Percentiles rank a stretch among this genome's conserved stretches.
Evolutionary conservation across 2,113 vertebrate genomes (phyloP).

Genomic region (Puma concolor): DNA sequence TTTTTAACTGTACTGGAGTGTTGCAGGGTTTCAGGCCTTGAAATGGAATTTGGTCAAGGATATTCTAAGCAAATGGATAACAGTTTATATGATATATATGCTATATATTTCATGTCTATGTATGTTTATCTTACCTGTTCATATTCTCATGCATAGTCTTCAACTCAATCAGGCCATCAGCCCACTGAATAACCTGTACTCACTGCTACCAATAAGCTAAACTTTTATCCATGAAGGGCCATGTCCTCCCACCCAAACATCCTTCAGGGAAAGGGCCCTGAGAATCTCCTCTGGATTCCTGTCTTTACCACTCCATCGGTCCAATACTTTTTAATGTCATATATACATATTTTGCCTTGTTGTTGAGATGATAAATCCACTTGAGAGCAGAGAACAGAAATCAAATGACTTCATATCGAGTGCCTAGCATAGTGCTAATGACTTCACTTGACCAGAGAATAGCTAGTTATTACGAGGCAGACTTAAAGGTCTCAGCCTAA

Average conservation of each 20-base stretch:
- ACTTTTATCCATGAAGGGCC: background rate
- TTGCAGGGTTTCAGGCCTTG: background rate
- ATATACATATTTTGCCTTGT: background rate
- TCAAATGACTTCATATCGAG: background rate
- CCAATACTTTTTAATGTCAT: background rate
- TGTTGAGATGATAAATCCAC: slow-evolving; percentile 20
- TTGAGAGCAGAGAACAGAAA: background rate
- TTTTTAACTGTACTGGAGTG: background rate
- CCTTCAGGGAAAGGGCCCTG: background rate
- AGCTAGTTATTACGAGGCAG: background rate
- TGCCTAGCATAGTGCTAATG: background rate
- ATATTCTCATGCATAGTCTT: background rate
- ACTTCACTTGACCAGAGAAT: background rate
- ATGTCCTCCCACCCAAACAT: background rate
- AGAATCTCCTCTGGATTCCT: background rate
- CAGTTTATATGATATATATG: background rate
- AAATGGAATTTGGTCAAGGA: background rate
- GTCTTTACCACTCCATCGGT: background rate
- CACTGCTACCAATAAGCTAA: background rate
- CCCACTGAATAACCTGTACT: background rate
- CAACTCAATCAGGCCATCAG: background rate
- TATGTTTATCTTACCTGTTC: background rate
- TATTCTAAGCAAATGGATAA: background rate
- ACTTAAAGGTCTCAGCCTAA: background rate
- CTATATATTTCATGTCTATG: background rate